Evolutionary conservation across 2,113 vertebrate species (phyloP).

Genomic region (Mustela lutreola): DNA sequence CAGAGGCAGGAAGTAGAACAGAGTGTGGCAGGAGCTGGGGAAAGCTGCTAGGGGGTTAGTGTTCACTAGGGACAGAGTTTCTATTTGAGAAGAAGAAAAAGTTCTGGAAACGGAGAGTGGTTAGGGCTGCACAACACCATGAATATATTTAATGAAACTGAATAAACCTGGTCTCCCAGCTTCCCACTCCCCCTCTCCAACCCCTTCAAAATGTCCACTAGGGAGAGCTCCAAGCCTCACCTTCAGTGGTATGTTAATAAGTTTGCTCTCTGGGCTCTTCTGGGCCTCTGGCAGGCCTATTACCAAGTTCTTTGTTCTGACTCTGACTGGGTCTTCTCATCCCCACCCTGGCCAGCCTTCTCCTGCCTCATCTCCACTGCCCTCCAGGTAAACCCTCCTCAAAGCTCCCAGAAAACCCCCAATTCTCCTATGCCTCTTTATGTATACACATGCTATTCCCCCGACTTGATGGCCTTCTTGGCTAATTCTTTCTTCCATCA

Average conservation of each 20-base stretch:
- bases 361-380: not conserved
- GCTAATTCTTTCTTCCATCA: not conserved
- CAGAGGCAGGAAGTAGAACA: not conserved
- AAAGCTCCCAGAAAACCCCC: not conserved
- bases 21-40: not conserved
- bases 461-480: not conserved
- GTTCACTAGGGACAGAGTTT: not conserved
- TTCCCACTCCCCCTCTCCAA: not conserved
- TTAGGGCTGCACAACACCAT: not conserved
- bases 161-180: not conserved
- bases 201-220: not conserved
- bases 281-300: fast-evolving
- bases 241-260: not conserved
- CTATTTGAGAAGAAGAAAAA: not conserved
- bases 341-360: not conserved
- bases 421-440: not conserved
- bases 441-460: not conserved
- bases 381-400: not conserved
- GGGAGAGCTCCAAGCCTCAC: not conserved
- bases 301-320: not conserved
- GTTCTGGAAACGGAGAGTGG: fast-evolving
- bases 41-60: not conserved
- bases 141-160: not conserved
- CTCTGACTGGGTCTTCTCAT: not conserved
- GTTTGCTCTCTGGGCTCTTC: fast-evolving